These are phyloP conservation scores for Amphibalanus amphitrite DNA, from an alignment of 1,140 invertebrate genomes.

Conservation along the genomic window DNA sequence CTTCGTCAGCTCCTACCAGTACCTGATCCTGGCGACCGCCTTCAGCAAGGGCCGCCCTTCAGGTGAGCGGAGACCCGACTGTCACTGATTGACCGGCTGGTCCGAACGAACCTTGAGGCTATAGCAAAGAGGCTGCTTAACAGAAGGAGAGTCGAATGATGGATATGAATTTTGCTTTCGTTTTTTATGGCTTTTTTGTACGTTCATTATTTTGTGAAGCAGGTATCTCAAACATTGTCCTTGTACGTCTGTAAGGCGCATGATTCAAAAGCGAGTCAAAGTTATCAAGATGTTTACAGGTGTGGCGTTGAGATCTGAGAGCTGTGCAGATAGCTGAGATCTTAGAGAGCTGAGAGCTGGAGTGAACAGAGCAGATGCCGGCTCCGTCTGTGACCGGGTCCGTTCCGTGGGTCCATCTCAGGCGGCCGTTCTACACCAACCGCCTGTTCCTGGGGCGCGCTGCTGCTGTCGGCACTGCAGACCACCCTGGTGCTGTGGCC, in stretches of 20 bases:
- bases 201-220: not conserved
- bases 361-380: no score
- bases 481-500: conserved; percentile 2
- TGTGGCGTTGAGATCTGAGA: not conserved
- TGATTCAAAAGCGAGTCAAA: no score
- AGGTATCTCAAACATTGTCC: not conserved
- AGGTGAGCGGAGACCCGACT: not conserved
- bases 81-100: not conserved
- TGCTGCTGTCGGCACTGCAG: conserved; percentile 8
- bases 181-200: not conserved
- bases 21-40: conserved; percentile 37
- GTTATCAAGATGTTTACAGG: not conserved
- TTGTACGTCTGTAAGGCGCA: not conserved
- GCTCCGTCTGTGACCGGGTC: no score
- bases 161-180: not conserved
- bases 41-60: conserved; percentile 26
- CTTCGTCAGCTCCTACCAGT: conserved; percentile 41
- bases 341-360: no score
- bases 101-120: not conserved
- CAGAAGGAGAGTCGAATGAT: not conserved
- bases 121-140: not conserved
- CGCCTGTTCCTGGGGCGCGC: conserved; percentile 10
- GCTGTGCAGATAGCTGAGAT: no score
- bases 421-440: conserved; percentile 3
- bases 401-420: not conserved